phyloP scores from a whole-genome alignment of 2,888 invertebrate genomes.

The Catonia carolina region DNA sequence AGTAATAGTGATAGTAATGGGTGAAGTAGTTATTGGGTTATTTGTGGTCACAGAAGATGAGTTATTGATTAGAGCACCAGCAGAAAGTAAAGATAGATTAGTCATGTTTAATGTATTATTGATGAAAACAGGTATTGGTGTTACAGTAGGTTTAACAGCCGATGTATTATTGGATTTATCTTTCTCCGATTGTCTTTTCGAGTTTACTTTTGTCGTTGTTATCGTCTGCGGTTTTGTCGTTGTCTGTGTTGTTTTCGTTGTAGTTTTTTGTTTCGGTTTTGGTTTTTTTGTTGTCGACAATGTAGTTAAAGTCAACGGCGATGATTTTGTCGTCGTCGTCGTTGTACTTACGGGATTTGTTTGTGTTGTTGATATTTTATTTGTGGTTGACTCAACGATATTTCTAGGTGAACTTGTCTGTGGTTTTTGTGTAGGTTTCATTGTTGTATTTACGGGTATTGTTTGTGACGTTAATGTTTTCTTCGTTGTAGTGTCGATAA shows the following conservation, averaged over 20 bases:
- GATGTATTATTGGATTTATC: neutral
- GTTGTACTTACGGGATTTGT: slow-evolving; percentile 4
- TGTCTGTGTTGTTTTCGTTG: slow-evolving; percentile 27
- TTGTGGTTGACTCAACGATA: neutral
- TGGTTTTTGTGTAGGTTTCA: slow-evolving; percentile 22
- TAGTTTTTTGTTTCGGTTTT: slow-evolving; percentile 34
- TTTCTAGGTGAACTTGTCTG: slow-evolving; percentile 1
- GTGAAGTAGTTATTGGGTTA: slow-evolving; percentile 27
- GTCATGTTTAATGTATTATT: slow-evolving; percentile 17
- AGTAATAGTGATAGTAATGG: slow-evolving; percentile 27
- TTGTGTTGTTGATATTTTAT: slow-evolving; percentile 18
- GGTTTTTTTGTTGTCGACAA: slow-evolving; percentile 26
- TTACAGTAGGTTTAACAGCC: too few relatives aligned
- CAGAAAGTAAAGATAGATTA: slow-evolving; percentile 13
- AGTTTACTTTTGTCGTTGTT: slow-evolving; percentile 34
- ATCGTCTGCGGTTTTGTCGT: slow-evolving; percentile 25
- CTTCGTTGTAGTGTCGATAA: neutral
- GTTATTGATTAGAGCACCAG: slow-evolving; percentile 22
- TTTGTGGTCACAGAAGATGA: slow-evolving; percentile 21
- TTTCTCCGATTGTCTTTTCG: slow-evolving; percentile 15
- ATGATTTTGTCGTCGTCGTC: slow-evolving; percentile 24
- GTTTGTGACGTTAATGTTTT: slow-evolving; percentile 16
- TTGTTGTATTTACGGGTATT: slow-evolving; percentile 10
- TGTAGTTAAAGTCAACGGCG: slow-evolving; percentile 14
- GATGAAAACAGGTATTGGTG: too few relatives aligned